Percentiles rank a stretch among this genome's conserved stretches.
Conservation (phyloP, 2,797 vertebrate genomes). For the Schizopygopsis pylzovi region DNA sequence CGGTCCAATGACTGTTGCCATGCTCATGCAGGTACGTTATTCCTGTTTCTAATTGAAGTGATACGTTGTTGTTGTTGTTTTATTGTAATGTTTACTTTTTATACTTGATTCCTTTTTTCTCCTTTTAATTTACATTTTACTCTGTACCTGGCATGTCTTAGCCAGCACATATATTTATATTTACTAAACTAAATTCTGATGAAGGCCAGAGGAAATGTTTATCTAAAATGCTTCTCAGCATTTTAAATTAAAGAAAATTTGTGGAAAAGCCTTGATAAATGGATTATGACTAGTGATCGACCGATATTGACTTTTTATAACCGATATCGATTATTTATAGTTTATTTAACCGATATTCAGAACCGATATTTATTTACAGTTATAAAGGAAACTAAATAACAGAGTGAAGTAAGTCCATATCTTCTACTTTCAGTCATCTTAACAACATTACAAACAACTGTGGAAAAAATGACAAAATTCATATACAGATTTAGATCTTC, state of each 20-base stretch:
- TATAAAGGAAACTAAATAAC: too few species aligned
- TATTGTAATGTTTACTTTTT: background rate
- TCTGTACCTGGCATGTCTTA: background rate
- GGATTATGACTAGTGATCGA: too few species aligned
- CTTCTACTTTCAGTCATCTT: too few species aligned
- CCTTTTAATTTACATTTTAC: background rate
- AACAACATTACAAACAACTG: too few species aligned
- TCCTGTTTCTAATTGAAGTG: background rate
- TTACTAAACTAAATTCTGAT: background rate
- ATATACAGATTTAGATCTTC: too few species aligned
- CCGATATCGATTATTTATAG: too few species aligned
- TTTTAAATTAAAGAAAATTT: background rate
- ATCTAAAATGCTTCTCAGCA: background rate
- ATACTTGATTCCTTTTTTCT: background rate
- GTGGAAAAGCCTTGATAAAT: background rate
- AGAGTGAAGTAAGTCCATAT: too few species aligned
- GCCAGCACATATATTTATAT: background rate
- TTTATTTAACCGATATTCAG: too few species aligned
- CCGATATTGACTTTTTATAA: too few species aligned
- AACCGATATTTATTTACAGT: too few species aligned
- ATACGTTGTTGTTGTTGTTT: too few species aligned
- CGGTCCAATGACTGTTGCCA: slow-evolving; percentile 98
- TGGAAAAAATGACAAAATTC: too few species aligned
- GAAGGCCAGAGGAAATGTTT: background rate
- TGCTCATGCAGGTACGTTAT: slow-evolving; percentile 91